Evolutionary conservation across 2,888 invertebrate species (phyloP).

Genomic region (Mythimna pallens): DNA sequence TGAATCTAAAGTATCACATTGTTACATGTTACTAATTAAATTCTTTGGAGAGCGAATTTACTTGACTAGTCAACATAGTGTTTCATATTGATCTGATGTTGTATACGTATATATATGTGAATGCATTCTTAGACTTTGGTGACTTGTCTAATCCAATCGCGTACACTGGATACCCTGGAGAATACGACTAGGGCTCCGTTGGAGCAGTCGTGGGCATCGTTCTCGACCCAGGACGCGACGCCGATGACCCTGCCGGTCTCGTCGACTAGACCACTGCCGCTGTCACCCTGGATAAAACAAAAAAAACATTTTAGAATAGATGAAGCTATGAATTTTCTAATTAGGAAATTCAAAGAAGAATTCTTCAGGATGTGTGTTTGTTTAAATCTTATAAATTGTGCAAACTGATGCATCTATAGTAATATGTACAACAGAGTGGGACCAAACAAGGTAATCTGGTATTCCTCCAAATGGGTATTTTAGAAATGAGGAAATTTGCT

Average conservation of each 20-base stretch:
- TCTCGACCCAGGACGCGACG: constrained; percentile 87
- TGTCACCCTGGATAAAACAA: constrained; percentile 80
- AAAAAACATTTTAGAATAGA: neutral
- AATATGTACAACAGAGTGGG: neutral
- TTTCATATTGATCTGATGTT: constrained; percentile 55
- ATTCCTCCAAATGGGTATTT: constrained; percentile 7
- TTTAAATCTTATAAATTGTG: neutral
- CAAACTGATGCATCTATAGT: neutral
- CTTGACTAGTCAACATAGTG: constrained; percentile 63
- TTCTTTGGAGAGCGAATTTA: constrained; percentile 57
- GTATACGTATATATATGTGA: constrained; percentile 50
- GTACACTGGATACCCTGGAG: constrained; percentile 78
- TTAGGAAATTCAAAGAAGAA: too few relatives aligned
- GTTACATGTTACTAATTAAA: constrained; percentile 38
- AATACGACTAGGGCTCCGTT: constrained; percentile 82
- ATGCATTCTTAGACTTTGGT: constrained; percentile 72
- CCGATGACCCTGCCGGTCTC: constrained; percentile 76
- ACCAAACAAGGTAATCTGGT: neutral
- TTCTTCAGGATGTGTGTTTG: neutral
- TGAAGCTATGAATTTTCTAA: neutral
- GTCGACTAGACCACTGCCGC: constrained; percentile 86
- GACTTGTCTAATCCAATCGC: constrained; percentile 82
- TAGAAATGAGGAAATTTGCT: constrained; percentile 9
- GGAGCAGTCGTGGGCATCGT: constrained; percentile 81
- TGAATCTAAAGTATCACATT: constrained; percentile 44